Percentiles rank a stretch among this genome's conserved stretches.
These are phyloP conservation scores for Stomorhina lunata DNA, from an alignment of 2,888 invertebrate genomes.

Conservation along the genomic window DNA sequence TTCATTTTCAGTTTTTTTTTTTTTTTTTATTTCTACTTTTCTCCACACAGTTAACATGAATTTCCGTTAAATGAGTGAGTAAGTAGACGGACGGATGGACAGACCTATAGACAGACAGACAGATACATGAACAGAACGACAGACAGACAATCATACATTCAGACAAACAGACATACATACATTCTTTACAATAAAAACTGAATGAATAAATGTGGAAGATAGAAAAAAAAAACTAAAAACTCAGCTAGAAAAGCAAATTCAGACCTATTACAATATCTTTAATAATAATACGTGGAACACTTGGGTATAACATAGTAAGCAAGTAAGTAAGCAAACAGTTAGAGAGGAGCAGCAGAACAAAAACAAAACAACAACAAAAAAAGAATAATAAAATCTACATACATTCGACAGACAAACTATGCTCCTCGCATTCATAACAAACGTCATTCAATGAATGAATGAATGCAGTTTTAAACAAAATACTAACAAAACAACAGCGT, in stretches of 20 bases:
- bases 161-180: constrained; percentile 6
- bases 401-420: not conserved
- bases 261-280: constrained; percentile 23
- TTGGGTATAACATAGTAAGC: too few relatives aligned
- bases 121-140: not conserved
- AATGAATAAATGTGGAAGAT: constrained; percentile 41
- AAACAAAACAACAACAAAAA: not conserved
- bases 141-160: not conserved
- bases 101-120: constrained; percentile 3
- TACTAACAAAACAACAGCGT: constrained; percentile 27
- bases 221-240: constrained; percentile 3
- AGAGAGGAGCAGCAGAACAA: not conserved
- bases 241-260: constrained; percentile 13
- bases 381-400: constrained; percentile 25
- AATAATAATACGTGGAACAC: too few relatives aligned
- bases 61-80: constrained; percentile 69
- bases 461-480: constrained; percentile 48
- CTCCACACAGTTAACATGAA: constrained; percentile 70
- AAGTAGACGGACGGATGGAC: constrained; percentile 43
- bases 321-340: too few relatives aligned
- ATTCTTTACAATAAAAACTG: constrained; percentile 34
- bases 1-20: constrained; percentile 46
- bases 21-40: too few relatives aligned
- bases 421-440: constrained; percentile 28
- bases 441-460: constrained; percentile 55